phyloP scores from a whole-genome alignment of 2,113 vertebrate genomes.

The Salminus brasiliensis region DNA sequence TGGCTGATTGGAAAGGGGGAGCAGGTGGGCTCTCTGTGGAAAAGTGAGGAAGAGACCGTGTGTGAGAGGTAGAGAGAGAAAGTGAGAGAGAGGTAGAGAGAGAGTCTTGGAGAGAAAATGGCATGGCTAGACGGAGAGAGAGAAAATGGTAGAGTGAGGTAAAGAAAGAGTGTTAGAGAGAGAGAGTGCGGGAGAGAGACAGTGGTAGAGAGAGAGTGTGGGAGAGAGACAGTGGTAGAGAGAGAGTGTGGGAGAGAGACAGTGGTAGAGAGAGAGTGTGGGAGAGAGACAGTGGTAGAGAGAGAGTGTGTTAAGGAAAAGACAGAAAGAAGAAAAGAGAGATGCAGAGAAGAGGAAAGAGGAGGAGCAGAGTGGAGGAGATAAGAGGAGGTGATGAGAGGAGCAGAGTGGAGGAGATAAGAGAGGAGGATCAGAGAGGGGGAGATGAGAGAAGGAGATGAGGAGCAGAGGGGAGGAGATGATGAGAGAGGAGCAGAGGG shows the following conservation, averaged over 20 bases:
- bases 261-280: conserved; percentile 31
- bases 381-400: too few species aligned
- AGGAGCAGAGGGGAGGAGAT: too few species aligned
- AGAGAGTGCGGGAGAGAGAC: conserved; percentile 18
- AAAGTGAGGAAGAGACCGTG: background rate
- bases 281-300: too few species aligned
- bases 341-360: too few species aligned
- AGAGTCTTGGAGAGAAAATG: too few species aligned
- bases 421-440: too few species aligned
- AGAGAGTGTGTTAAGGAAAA: too few species aligned
- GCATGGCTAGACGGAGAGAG: background rate
- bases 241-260: background rate
- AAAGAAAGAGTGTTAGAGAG: conserved; percentile 5
- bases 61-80: too few species aligned
- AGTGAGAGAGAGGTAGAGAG: background rate
- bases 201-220: background rate
- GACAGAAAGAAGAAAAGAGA: background rate
- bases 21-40: background rate
- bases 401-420: background rate
- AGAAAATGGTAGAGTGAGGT: background rate
- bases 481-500: too few species aligned
- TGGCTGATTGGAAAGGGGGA: background rate
- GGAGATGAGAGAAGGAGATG: too few species aligned
- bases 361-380: too few species aligned
- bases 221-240: background rate